Conservation (phyloP, 2,888 invertebrate species). For the Seladonia tumulorum region DNA sequence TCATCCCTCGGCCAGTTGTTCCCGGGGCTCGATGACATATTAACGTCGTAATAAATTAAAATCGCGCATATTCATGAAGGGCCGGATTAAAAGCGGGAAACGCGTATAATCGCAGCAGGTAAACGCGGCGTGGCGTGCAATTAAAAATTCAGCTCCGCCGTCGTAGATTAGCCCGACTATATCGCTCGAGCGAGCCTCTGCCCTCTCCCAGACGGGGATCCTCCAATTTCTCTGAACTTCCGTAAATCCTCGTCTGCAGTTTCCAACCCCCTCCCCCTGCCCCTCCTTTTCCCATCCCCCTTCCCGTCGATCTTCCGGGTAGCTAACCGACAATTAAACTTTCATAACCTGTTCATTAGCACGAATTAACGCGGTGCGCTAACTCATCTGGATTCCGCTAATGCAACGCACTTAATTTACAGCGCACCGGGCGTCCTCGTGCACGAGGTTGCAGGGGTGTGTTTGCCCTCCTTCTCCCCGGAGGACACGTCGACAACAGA, state of each 20-base stretch:
- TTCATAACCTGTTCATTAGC: constrained; percentile 77
- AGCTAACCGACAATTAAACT: constrained; percentile 77
- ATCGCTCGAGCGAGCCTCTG: constrained; percentile 16
- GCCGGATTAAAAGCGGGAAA: neutral
- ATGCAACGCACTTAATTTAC: constrained; percentile 77
- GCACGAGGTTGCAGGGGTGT: constrained; percentile 37
- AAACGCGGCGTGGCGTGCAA: constrained; percentile 23
- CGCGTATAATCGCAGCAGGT: constrained; percentile 1
- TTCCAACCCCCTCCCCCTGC: neutral
- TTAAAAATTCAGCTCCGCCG: constrained; percentile 51
- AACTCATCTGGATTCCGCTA: constrained; percentile 75
- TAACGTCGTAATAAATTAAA: constrained; percentile 6
- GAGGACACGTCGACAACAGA: constrained; percentile 58
- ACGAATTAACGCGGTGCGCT: constrained; percentile 74
- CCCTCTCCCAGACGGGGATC: constrained; percentile 26
- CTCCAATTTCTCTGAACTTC: constrained; percentile 54
- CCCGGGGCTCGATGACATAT: neutral
- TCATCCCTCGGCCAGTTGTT: neutral
- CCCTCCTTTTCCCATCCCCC: neutral
- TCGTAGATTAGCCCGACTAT: constrained; percentile 17
- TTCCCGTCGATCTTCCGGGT: constrained; percentile 47
- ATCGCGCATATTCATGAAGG: neutral
- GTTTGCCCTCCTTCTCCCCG: constrained; percentile 67
- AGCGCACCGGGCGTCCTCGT: constrained; percentile 50
- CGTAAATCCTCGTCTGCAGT: constrained; percentile 40